These are phyloP conservation scores for Sporophila hypoxantha DNA, from an alignment of 2,113 vertebrate genomes.

Conservation along the genomic window DNA sequence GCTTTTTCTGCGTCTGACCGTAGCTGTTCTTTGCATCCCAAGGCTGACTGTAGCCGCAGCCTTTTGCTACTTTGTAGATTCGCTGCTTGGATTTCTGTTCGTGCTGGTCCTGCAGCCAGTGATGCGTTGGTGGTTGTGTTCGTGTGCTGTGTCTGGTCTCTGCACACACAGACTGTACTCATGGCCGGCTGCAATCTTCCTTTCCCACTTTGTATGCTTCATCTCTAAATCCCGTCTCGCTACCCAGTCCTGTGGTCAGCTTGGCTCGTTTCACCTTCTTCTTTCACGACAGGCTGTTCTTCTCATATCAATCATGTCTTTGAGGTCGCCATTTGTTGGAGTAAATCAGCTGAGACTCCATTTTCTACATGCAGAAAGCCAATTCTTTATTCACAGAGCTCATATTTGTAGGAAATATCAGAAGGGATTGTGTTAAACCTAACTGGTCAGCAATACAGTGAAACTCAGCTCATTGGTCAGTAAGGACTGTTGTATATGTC, in stretches of 20 bases:
- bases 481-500: neutral
- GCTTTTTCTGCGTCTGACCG: too few relatives aligned
- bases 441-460: neutral
- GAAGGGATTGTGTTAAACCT: neutral
- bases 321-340: neutral
- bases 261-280: too few relatives aligned
- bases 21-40: too few relatives aligned
- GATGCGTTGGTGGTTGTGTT: neutral
- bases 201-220: too few relatives aligned
- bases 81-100: neutral
- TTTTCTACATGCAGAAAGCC: neutral
- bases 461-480: neutral
- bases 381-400: neutral
- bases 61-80: neutral
- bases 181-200: too few relatives aligned
- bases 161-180: too few relatives aligned
- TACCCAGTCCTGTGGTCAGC: too few relatives aligned
- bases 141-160: too few relatives aligned
- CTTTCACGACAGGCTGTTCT: too few relatives aligned
- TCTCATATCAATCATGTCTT: too few relatives aligned
- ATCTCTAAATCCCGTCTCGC: too few relatives aligned
- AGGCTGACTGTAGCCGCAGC: neutral
- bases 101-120: neutral
- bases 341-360: neutral
- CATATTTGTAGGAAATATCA: neutral